Evolutionary conservation across 1,140 invertebrate species (phyloP).

Genomic region (Drosophila sucinea): DNA sequence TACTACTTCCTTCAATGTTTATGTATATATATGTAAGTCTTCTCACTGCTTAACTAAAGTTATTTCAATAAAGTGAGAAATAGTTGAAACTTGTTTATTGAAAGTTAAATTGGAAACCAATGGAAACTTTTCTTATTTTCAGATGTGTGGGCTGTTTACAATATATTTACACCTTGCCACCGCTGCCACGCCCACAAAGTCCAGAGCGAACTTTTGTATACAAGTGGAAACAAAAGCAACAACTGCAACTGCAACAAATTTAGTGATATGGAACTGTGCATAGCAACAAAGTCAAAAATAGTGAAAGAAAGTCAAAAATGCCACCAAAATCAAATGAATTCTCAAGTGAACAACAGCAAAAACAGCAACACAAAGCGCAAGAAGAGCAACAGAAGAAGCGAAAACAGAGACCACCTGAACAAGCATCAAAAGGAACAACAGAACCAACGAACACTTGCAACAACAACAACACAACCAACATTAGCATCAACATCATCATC

Average conservation of each 20-base stretch:
- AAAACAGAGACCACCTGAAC: constrained; percentile 69
- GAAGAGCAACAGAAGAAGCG: constrained; percentile 26
- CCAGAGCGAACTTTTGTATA: constrained; percentile 32
- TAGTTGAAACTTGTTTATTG: constrained; percentile 18
- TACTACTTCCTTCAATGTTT: too few relatives aligned
- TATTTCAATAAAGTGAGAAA: too few relatives aligned
- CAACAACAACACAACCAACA: constrained; percentile 12
- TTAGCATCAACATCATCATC: constrained; percentile 12
- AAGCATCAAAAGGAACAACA: constrained; percentile 34
- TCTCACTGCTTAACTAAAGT: too few relatives aligned
- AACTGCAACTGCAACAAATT: constrained; percentile 39
- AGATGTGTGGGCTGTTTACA: constrained; percentile 66
- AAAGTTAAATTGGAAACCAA: constrained; percentile 20
- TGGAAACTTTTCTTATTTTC: constrained; percentile 68
- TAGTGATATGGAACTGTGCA: constrained; percentile 77
- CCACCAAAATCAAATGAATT: constrained; percentile 76
- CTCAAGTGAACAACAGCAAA: constrained; percentile 49
- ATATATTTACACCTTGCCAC: constrained; percentile 57
- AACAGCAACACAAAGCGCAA: constrained; percentile 18
- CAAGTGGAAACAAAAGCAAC: constrained; percentile 14
- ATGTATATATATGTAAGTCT: too few relatives aligned
- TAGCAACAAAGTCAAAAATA: constrained; percentile 72
- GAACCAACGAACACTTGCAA: constrained; percentile 26
- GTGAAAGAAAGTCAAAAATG: constrained; percentile 58
- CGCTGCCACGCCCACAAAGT: constrained; percentile 58